Conservation (phyloP, 2,113 vertebrate genomes). For the Serilophus lunatus region DNA sequence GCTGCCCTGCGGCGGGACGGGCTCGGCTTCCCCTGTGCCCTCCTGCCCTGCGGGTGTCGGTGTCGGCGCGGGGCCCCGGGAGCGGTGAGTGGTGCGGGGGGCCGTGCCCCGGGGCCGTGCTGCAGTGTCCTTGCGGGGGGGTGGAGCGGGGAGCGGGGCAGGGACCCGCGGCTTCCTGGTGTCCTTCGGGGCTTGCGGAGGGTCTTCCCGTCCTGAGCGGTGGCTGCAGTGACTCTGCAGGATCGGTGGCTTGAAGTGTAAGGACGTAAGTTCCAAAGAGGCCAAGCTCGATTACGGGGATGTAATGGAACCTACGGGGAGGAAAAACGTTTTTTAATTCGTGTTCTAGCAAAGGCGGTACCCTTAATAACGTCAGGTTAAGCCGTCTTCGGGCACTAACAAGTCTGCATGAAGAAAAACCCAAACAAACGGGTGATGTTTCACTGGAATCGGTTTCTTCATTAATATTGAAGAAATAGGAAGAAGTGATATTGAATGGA, state of each 20-base stretch:
- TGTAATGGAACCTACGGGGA: not conserved
- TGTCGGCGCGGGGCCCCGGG: not conserved
- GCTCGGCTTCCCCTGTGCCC: not conserved
- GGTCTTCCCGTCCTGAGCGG: not conserved
- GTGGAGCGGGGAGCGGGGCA: not conserved
- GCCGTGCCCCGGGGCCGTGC: accelerated
- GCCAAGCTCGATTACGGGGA: accelerated
- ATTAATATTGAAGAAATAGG: not conserved
- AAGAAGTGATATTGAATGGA: not conserved
- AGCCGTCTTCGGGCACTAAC: not conserved
- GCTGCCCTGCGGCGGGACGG: not conserved
- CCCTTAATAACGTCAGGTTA: not conserved
- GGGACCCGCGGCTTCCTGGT: not conserved
- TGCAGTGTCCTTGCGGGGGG: not conserved
- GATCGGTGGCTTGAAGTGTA: not conserved
- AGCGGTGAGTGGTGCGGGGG: not conserved
- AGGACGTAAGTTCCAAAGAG: not conserved
- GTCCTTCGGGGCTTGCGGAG: not conserved
- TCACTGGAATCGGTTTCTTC: not conserved
- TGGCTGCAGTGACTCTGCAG: constrained; percentile 33
- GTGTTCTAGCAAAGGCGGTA: not conserved
- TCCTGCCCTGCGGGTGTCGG: not conserved
- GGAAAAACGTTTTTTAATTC: not conserved
- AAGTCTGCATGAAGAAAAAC: not conserved
- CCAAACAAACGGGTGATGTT: not conserved